Conservation (phyloP, 1,140 invertebrate species). For the Holotrichia oblita region DNA sequence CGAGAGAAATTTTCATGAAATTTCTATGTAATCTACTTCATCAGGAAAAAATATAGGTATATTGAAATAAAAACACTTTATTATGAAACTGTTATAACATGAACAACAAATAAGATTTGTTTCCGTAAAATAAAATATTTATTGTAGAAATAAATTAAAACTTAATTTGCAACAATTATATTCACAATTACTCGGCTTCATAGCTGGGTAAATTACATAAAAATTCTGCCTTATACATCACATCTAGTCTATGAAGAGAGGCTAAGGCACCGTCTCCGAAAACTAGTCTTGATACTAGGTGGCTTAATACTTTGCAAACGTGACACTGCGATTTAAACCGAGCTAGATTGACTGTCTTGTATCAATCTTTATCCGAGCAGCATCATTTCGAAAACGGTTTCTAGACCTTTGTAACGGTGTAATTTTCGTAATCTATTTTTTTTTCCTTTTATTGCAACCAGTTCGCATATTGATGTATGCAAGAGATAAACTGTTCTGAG, state of each 20-base stretch:
- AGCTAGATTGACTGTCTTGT: background rate
- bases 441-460: constrained; percentile 4
- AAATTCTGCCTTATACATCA: no score
- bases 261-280: background rate
- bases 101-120: background rate
- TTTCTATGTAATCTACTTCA: no score
- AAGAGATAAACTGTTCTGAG: background rate
- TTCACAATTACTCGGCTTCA: background rate
- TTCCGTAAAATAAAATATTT: background rate
- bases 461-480: background rate
- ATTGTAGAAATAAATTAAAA: background rate
- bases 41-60: no score
- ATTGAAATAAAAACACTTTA: no score
- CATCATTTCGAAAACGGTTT: background rate
- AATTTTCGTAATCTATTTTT: constrained; percentile 6
- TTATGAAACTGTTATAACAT: no score
- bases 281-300: background rate
- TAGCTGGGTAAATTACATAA: no score
- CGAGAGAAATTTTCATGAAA: background rate
- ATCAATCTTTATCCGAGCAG: background rate
- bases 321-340: background rate
- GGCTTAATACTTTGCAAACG: background rate
- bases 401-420: constrained; percentile 7
- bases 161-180: background rate
- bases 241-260: no score